A percentile compares a stretch with the other conserved stretches of the same genome.
phyloP scores from a whole-genome alignment of 2,113 vertebrate species.

The Columba janthina region DNA sequence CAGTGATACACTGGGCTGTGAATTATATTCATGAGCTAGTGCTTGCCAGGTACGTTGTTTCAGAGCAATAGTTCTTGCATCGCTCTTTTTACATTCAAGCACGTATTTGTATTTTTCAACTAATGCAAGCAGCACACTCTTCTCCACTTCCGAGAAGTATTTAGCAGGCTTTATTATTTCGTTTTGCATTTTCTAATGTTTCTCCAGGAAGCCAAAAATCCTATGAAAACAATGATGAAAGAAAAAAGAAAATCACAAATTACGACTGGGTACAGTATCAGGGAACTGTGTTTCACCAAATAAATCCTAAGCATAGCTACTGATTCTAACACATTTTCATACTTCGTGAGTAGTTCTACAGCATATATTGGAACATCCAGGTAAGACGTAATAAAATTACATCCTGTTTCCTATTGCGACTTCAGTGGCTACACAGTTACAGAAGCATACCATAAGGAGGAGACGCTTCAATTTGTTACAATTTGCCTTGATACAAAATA shows the following conservation, averaged over 20 bases:
- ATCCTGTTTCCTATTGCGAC: not conserved
- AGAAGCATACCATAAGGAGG: not conserved
- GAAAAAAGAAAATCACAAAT: not conserved
- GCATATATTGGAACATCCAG: not conserved
- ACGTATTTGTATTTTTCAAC: constrained; percentile 85
- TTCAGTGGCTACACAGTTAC: not conserved
- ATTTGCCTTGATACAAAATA: not conserved
- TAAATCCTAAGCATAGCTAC: not conserved
- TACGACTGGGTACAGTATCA: constrained; percentile 10
- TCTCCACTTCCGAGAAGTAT: constrained; percentile 85
- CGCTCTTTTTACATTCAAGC: constrained; percentile 83
- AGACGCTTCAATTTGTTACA: not conserved
- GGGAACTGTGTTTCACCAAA: not conserved
- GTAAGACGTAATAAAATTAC: not conserved
- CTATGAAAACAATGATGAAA: constrained; percentile 59
- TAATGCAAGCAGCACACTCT: constrained; percentile 81
- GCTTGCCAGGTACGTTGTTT: constrained; percentile 85
- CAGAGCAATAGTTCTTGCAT: constrained; percentile 81
- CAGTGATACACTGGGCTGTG: constrained; percentile 80
- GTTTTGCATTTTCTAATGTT: constrained; percentile 84
- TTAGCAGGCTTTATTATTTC: constrained; percentile 85
- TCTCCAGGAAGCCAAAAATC: constrained; percentile 63
- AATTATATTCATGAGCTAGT: constrained; percentile 81
- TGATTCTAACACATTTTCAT: not conserved
- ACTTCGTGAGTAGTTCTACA: not conserved